Evolutionary conservation across 2,113 vertebrate species (phyloP).

Genomic region (Propithecus coquereli): DNA sequence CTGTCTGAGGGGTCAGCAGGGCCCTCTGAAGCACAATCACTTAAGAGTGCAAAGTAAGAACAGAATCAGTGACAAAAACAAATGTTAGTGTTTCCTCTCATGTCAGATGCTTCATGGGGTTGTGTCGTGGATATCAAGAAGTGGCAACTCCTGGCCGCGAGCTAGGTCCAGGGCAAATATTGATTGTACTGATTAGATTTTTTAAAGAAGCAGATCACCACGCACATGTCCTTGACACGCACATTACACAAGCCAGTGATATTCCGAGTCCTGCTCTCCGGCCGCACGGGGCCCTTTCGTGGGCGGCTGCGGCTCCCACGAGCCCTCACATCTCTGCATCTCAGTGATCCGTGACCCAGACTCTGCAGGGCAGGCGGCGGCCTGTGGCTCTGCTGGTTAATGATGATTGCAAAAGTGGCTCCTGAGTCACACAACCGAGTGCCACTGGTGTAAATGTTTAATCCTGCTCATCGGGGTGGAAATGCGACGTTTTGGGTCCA

Average conservation of each 20-base stretch:
- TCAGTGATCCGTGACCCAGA: neutral
- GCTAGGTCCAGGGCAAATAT: neutral
- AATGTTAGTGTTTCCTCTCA: neutral
- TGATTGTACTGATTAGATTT: neutral
- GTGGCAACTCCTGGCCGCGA: fast-evolving
- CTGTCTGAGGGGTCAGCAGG: neutral
- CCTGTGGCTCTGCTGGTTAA: neutral
- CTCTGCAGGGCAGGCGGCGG: neutral
- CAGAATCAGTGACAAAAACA: neutral
- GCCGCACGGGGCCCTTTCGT: neutral
- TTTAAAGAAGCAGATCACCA: constrained; percentile 3
- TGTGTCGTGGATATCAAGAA: neutral
- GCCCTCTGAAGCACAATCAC: neutral
- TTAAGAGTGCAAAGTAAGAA: neutral
- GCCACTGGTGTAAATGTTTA: constrained; percentile 18
- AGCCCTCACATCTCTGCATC: neutral
- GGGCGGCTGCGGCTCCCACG: neutral
- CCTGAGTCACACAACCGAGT: neutral
- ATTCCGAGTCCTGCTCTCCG: neutral
- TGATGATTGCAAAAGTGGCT: constrained; percentile 43
- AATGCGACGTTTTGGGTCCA: neutral
- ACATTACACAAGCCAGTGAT: neutral
- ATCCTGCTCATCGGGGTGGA: neutral
- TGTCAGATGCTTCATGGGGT: neutral
- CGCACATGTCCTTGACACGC: neutral